These are phyloP conservation scores for Belgica antarctica DNA, from an alignment of 2,888 invertebrate species.

Conservation along the genomic window DNA sequence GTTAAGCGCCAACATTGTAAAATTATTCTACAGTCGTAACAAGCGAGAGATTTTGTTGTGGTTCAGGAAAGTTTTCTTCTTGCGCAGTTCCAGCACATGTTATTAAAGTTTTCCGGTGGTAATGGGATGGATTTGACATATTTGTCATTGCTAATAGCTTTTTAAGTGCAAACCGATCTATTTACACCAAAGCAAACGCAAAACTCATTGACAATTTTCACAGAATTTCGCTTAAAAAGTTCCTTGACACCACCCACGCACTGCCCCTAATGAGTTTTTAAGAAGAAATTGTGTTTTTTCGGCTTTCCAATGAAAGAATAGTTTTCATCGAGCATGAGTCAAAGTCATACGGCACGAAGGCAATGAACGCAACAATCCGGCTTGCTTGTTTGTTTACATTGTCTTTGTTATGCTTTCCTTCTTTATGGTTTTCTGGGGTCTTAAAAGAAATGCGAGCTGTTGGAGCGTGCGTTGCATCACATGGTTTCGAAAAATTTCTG, in stretches of 20 bases:
- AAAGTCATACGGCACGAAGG: conserved; percentile 1
- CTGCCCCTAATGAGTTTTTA: too few relatives aligned
- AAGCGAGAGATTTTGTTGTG: conserved; percentile 16
- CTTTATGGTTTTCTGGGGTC: too few relatives aligned
- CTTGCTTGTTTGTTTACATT: conserved; percentile 24
- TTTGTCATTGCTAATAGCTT: too few relatives aligned
- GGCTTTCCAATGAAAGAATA: neutral
- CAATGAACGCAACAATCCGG: neutral
- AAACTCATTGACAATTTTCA: too few relatives aligned
- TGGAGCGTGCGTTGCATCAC: neutral
- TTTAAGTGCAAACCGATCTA: too few relatives aligned
- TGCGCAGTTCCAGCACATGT: conserved; percentile 33
- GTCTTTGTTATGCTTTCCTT: conserved; percentile 2
- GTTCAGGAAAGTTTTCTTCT: neutral
- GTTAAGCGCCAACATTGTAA: too few relatives aligned
- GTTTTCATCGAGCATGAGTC: neutral
- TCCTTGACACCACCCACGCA: too few relatives aligned
- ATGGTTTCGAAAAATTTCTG: neutral
- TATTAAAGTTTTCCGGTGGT: conserved; percentile 39
- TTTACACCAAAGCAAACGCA: too few relatives aligned
- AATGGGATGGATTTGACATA: too few relatives aligned
- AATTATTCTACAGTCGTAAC: neutral
- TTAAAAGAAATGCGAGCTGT: neutral
- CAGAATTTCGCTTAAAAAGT: too few relatives aligned
- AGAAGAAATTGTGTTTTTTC: neutral